A percentile compares a stretch with the other conserved stretches of the same genome.
These are phyloP conservation scores for Oscheius sp. DNA, from an alignment of 1,140 invertebrate genomes.

Conservation along the genomic window DNA sequence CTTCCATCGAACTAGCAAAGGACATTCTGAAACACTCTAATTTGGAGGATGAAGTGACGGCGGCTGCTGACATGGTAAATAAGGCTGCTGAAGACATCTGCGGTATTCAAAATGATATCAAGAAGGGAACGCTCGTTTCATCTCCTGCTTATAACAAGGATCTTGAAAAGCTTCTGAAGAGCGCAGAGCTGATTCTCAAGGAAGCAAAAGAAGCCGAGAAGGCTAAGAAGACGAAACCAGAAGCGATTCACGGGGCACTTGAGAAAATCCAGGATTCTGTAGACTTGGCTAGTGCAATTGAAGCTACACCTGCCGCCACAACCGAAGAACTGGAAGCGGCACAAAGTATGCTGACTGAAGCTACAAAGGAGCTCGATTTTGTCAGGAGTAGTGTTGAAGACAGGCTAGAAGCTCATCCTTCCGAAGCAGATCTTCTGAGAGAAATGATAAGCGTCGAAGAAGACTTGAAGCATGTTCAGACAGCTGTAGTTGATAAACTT, in stretches of 20 bases:
- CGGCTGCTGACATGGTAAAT: background rate
- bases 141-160: slow-evolving; percentile 10
- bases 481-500: background rate
- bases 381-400: background rate
- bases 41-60: background rate
- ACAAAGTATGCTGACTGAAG: background rate
- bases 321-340: background rate
- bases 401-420: background rate
- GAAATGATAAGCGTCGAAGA: background rate
- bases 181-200: background rate
- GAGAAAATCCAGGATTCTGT: slow-evolving; percentile 2
- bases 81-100: background rate
- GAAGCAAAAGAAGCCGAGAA: background rate
- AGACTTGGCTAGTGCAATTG: slow-evolving; percentile 9
- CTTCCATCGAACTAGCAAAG: background rate
- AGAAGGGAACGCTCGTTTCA: background rate
- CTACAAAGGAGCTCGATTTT: slow-evolving; percentile 5
- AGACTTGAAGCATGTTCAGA: background rate
- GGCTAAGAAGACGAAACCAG: background rate
- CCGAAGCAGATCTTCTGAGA: background rate
- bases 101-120: background rate
- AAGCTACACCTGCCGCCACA: background rate
- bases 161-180: background rate
- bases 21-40: background rate
- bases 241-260: background rate